Percentiles rank a stretch among this genome's conserved stretches.
These are phyloP conservation scores for Astur gentilis DNA, from an alignment of 2,113 vertebrate species.

Conservation along the genomic window DNA sequence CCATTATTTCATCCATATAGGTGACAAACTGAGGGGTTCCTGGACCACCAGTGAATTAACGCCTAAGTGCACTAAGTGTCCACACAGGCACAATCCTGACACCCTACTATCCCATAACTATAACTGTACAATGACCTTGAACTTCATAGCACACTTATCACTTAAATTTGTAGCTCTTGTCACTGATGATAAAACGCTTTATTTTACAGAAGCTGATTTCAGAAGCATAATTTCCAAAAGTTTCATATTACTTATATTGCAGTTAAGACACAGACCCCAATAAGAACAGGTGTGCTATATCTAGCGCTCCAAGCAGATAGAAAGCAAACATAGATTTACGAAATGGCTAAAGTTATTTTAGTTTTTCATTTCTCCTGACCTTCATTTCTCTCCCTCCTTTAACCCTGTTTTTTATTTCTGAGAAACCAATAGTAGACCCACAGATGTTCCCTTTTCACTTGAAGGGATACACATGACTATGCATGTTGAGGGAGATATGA, in stretches of 20 bases:
- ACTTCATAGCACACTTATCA: neutral
- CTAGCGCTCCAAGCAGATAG: neutral
- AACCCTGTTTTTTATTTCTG: neutral
- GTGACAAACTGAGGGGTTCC: neutral
- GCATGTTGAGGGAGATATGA: neutral
- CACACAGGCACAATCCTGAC: no score
- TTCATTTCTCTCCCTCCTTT: neutral
- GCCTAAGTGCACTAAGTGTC: neutral
- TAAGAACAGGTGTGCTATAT: neutral
- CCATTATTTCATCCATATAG: neutral
- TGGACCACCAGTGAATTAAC: neutral
- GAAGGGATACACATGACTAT: neutral
- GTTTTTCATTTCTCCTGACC: neutral
- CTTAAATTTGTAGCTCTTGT: neutral
- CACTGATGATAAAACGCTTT: neutral
- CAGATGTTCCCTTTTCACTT: neutral
- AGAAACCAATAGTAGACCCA: neutral
- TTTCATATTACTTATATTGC: neutral
- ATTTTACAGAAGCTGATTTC: neutral
- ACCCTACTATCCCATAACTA: neutral
- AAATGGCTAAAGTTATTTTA: neutral
- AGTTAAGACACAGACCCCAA: neutral
- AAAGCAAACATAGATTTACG: neutral
- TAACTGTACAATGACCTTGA: neutral
- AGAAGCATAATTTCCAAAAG: neutral